Evolutionary conservation across 1,140 invertebrate genomes (phyloP), one percentile per base, ranked within the genome.

Genomic region (Argopecten irradians): DNA sequence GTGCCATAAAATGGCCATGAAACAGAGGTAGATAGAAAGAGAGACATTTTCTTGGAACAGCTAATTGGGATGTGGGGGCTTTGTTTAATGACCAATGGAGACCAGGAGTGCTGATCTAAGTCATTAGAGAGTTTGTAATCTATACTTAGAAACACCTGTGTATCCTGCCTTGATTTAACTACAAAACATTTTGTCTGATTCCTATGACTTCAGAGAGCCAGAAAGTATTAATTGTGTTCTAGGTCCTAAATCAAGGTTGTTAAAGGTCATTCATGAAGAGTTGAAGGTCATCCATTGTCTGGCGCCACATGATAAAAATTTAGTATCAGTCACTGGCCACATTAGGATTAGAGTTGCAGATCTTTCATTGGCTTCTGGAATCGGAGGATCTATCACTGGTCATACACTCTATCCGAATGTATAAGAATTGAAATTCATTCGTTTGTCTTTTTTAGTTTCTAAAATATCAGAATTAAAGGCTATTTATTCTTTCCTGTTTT

Each of bases 111-210:
- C 55, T 28, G 22, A 22, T 71, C 22, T 71, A 71, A n/a, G 55
- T 71, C 55, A 71, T 71, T 71, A 71, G 55, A 28, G 55, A 71
- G 55, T 71, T 71, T 71, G 55, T 71, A 71, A 71, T 71, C 55
- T 71, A 71, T 71, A 11, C 55, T 28, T 8, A n/a, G n/a, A 28
- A 71, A 71, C 55, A 71, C 55, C 55, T 71, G 55, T 71, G 55
- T 71, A 28, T 71, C 55, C 55, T 71, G 55, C 22, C n/a, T 71
- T 71, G 28, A 71, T 71, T 71, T 46, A n/a, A 71, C 55, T 5
- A 28, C 22, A 71, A 5, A 28, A 28, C n/a, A 1, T 28, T 28
- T 71, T 71, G 55, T 71, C 55, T 71, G 55, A 28, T 28, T 71
- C n/a, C n/a, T 28, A 71, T 16, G 16, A 16, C n/a, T 3, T n/a